phyloP scores from a whole-genome alignment of 1,140 invertebrate genomes.

The Aleiodes sp. region DNA sequence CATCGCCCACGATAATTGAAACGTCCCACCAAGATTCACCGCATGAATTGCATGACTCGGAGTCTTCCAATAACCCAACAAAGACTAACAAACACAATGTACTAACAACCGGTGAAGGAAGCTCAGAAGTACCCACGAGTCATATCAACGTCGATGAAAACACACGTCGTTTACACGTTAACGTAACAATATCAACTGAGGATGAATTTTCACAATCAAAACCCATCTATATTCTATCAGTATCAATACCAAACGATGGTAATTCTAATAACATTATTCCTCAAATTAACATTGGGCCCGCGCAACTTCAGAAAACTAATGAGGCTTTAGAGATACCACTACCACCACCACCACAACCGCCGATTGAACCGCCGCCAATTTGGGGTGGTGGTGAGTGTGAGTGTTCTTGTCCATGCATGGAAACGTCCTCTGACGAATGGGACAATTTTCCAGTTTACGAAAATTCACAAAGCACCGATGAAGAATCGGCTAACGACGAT shows the following conservation, averaged over 20 bases:
- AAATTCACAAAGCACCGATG: constrained; percentile 24
- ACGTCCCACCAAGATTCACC: background rate
- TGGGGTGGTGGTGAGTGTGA: constrained; percentile 75
- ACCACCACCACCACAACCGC: constrained; percentile 50
- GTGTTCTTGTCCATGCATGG: constrained; percentile 76
- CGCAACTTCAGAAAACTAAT: constrained; percentile 44
- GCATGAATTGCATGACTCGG: constrained; percentile 24
- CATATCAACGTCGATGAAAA: background rate
- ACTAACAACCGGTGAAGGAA: constrained; percentile 20
- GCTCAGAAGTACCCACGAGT: background rate
- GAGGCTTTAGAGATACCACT: constrained; percentile 42
- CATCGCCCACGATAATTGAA: background rate
- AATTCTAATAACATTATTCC: constrained; percentile 65
- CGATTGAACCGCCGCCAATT: constrained; percentile 53
- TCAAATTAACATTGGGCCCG: constrained; percentile 69
- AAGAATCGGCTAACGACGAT: constrained; percentile 24
- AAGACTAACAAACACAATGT: constrained; percentile 32
- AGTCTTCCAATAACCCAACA: constrained; percentile 8
- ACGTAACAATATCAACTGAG: constrained; percentile 78
- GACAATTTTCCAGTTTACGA: constrained; percentile 54
- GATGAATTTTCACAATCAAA: constrained; percentile 64
- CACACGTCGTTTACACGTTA: constrained; percentile 71
- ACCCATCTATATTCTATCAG: constrained; percentile 77
- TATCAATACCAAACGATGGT: constrained; percentile 74
- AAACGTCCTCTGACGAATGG: constrained; percentile 59